These are phyloP conservation scores for Coelopa frigida DNA, from an alignment of 1,140 invertebrate genomes.

Conservation along the genomic window DNA sequence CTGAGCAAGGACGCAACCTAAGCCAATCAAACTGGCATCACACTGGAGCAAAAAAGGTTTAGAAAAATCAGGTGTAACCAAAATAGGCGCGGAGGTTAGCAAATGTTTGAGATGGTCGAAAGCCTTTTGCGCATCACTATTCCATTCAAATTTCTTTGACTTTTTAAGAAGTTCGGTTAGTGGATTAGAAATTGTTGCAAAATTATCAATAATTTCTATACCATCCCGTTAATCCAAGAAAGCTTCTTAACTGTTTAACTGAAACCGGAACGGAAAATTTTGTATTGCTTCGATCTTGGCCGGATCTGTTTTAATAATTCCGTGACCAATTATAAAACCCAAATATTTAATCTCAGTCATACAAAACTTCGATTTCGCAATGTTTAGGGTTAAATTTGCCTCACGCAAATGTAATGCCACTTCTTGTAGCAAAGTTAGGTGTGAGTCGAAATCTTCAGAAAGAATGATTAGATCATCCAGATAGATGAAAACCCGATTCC, in stretches of 20 bases:
- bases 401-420: conserved; percentile 36
- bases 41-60: conserved; percentile 33
- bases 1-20: conserved; percentile 38
- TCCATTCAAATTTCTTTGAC: conserved; percentile 19
- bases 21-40: conserved; percentile 34
- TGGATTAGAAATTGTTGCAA: conserved; percentile 5
- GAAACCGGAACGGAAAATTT: conserved; percentile 17
- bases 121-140: conserved; percentile 22
- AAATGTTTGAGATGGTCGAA: conserved; percentile 28
- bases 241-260: conserved; percentile 14
- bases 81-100: conserved; percentile 30
- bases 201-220: conserved; percentile 11
- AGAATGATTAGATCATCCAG: conserved; percentile 47
- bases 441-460: conserved; percentile 35
- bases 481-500: conserved; percentile 8
- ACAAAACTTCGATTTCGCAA: conserved; percentile 44
- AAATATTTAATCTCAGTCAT: conserved; percentile 16
- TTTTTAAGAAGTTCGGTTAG: conserved; percentile 10
- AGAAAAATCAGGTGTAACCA: conserved; percentile 28
- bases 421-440: conserved; percentile 33
- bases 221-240: conserved; percentile 11
- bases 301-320: conserved; percentile 12
- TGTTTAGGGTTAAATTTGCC: conserved; percentile 46
- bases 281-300: conserved; percentile 18
- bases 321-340: conserved; percentile 11